Evolutionary conservation across 2,113 vertebrate species (phyloP).

Genomic region (Ammospiza caudacuta): DNA sequence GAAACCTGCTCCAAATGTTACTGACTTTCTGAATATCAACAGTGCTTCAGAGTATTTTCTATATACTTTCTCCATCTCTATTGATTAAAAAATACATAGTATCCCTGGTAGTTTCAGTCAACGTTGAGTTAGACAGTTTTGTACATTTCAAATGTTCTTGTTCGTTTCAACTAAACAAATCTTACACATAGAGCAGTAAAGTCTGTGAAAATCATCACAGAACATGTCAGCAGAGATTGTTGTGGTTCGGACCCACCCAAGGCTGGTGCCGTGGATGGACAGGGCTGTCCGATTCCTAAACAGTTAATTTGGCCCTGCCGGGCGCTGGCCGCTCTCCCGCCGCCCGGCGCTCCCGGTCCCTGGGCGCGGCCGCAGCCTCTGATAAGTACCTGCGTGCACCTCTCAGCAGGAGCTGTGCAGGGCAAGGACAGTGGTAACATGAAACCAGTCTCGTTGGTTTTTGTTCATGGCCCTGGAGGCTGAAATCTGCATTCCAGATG

Average conservation of each 20-base stretch:
- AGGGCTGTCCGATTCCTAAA: neutral
- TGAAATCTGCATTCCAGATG: conserved; percentile 83
- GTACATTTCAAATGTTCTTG: neutral
- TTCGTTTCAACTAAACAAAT: neutral
- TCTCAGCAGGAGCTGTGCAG: neutral
- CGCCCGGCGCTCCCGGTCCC: neutral
- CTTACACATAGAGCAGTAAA: neutral
- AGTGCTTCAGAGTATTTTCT: neutral
- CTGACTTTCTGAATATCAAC: neutral
- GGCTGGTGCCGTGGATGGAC: neutral
- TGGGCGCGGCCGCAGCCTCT: conserved; percentile 65
- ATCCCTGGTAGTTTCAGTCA: neutral
- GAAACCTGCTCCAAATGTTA: neutral
- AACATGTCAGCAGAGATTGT: neutral
- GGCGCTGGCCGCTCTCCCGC: conserved; percentile 17
- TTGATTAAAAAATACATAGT: rapidly evolving
- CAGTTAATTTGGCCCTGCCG: neutral
- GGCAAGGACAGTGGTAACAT: conserved; percentile 77
- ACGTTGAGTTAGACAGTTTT: neutral
- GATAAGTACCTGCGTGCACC: conserved; percentile 73
- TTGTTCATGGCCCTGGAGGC: conserved; percentile 69
- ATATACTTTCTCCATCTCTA: neutral
- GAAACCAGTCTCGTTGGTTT: conserved; percentile 84
- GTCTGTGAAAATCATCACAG: neutral
- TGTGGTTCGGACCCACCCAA: neutral